Conservation (phyloP, 2,113 vertebrate genomes). For the Taurulus bubalis region DNA sequence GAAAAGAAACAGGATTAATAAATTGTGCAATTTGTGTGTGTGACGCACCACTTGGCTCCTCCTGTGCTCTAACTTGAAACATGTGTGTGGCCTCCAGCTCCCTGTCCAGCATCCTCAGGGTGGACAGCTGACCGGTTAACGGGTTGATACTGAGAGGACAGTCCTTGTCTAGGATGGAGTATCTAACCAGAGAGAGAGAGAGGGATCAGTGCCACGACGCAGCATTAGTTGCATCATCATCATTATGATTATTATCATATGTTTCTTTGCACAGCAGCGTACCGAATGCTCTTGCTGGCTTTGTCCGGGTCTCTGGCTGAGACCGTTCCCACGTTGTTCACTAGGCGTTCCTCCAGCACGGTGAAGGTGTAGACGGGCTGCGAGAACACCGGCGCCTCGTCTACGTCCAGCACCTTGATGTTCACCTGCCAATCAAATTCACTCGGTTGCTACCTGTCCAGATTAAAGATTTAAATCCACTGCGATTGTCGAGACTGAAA, state of each 20-base stretch:
- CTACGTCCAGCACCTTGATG: slow-evolving; percentile 88
- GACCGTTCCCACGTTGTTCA: slow-evolving; percentile 81
- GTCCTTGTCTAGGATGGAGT: slow-evolving; percentile 83
- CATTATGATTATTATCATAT: background rate
- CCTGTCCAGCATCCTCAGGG: slow-evolving; percentile 88
- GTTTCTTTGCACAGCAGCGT: background rate
- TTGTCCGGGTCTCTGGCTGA: slow-evolving; percentile 88
- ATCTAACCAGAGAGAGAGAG: slow-evolving; percentile 79
- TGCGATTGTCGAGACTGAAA: too few species aligned
- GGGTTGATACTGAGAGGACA: slow-evolving; percentile 82
- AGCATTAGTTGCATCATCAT: background rate
- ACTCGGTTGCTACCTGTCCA: background rate
- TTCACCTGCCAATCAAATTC: slow-evolving; percentile 59
- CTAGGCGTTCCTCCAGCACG: slow-evolving; percentile 82
- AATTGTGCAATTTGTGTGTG: slow-evolving; percentile 27
- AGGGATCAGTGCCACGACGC: background rate
- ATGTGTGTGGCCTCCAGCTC: slow-evolving; percentile 86
- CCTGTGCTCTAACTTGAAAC: slow-evolving; percentile 90
- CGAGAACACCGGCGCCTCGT: slow-evolving; percentile 91
- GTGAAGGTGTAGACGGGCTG: slow-evolving; percentile 84
- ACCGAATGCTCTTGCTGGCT: slow-evolving; percentile 85
- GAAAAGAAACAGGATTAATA: slow-evolving; percentile 56
- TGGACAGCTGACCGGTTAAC: slow-evolving; percentile 82
- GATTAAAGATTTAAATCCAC: background rate
- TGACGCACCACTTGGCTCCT: slow-evolving; percentile 82